These are phyloP conservation scores for Pangasius mekongensis DNA, from an alignment of 2,797 vertebrate species.

Conservation along the genomic window DNA sequence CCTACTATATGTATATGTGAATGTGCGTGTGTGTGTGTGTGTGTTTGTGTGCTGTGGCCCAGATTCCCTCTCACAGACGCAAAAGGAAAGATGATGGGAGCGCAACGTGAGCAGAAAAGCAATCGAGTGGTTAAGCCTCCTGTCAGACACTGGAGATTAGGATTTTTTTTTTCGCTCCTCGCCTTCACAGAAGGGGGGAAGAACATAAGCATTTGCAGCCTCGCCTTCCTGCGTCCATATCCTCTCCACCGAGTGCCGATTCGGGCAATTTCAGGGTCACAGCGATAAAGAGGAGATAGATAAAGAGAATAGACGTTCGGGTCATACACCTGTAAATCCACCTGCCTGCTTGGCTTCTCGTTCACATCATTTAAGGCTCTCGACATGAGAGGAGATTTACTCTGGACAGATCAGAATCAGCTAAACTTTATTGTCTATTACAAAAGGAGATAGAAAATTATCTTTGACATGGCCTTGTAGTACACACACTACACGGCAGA, in stretches of 20 bases:
- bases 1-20: slow-evolving; percentile 48
- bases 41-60: slow-evolving; percentile 63
- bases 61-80: slow-evolving; percentile 77
- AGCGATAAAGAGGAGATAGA: slow-evolving; percentile 68
- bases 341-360: slow-evolving; percentile 64
- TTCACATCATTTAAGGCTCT: slow-evolving; percentile 71
- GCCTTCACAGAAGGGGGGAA: slow-evolving; percentile 66
- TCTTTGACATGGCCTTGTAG: neutral
- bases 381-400: slow-evolving; percentile 66
- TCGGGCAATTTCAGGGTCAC: slow-evolving; percentile 76
- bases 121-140: slow-evolving; percentile 81
- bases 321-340: slow-evolving; percentile 68
- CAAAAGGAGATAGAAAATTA: neutral
- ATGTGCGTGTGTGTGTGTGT: slow-evolving; percentile 30
- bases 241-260: slow-evolving; percentile 70
- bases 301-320: slow-evolving; percentile 72
- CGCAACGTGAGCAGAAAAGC: slow-evolving; percentile 81
- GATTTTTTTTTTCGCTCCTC: slow-evolving; percentile 68
- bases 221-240: slow-evolving; percentile 54
- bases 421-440: slow-evolving; percentile 5
- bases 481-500: neutral
- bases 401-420: slow-evolving; percentile 21
- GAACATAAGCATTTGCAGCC: slow-evolving; percentile 70
- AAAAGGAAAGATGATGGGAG: slow-evolving; percentile 79
- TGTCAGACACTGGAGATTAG: slow-evolving; percentile 80